phyloP scores from a whole-genome alignment of 1,140 invertebrate species.

The Xylocopa sonorina region DNA sequence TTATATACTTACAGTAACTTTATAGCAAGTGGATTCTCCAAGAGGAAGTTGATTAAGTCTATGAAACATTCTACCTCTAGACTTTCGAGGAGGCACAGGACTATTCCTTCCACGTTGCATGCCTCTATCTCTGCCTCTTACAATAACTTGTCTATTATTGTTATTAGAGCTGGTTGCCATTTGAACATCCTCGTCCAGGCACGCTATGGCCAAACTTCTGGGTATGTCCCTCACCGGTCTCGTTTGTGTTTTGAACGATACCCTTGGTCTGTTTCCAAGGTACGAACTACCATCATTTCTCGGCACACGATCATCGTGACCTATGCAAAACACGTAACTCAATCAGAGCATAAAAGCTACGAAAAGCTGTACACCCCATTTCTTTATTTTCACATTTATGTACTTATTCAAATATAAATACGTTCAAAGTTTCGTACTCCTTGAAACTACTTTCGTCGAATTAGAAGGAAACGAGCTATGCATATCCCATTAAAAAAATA shows the following conservation, averaged over 20 bases:
- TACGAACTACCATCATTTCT: conserved; percentile 36
- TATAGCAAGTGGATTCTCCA: conserved; percentile 83
- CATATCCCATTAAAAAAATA: too few relatives aligned
- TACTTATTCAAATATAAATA: too few relatives aligned
- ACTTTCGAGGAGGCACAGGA: conserved; percentile 59
- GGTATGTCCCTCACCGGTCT: conserved; percentile 4
- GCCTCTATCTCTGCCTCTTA: conserved; percentile 48
- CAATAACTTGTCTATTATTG: conserved; percentile 62
- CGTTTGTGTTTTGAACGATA: conserved; percentile 70
- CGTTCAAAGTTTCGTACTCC: too few relatives aligned
- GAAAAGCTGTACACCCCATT: too few relatives aligned
- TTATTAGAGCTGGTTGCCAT: conserved; percentile 66
- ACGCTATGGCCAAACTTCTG: conserved; percentile 2
- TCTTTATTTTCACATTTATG: too few relatives aligned
- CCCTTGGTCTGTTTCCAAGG: conserved; percentile 58
- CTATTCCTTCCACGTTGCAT: conserved; percentile 66
- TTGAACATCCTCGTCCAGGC: conserved; percentile 70
- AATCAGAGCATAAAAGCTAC: too few relatives aligned
- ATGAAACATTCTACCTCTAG: conserved; percentile 34
- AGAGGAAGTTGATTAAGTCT: conserved; percentile 25
- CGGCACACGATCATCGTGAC: conserved; percentile 69
- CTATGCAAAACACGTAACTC: conserved; percentile 45
- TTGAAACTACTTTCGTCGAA: too few relatives aligned
- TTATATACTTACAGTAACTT: conserved; percentile 81
- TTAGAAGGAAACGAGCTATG: too few relatives aligned